phyloP scores from a whole-genome alignment of 2,113 vertebrate genomes.

The Grantiella picta region DNA sequence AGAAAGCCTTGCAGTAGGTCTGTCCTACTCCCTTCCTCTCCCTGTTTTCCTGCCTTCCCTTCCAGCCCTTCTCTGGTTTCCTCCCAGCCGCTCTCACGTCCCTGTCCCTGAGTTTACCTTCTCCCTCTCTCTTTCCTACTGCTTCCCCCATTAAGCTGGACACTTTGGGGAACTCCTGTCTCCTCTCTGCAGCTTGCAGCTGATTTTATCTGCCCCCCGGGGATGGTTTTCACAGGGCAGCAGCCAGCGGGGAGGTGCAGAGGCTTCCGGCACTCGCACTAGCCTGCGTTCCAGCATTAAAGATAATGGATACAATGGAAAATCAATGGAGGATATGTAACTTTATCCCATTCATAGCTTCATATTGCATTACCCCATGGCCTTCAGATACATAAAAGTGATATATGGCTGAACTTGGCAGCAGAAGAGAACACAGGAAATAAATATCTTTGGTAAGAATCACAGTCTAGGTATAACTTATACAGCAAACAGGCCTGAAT shows the following conservation, averaged over 20 bases:
- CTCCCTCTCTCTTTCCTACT: not conserved
- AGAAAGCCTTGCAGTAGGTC: not conserved
- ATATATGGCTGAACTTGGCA: slow-evolving; percentile 37
- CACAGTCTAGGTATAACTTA: not conserved
- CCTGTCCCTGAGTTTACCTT: not conserved
- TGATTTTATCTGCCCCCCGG: slow-evolving; percentile 18
- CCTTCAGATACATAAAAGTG: slow-evolving; percentile 48
- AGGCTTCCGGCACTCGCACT: slow-evolving; percentile 62
- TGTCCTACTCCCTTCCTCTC: not conserved
- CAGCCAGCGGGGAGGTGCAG: slow-evolving; percentile 40
- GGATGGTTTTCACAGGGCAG: slow-evolving; percentile 49
- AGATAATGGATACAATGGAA: slow-evolving; percentile 63
- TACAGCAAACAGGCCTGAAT: not conserved
- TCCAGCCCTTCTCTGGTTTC: not conserved
- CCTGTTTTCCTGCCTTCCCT: not conserved
- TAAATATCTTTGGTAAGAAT: slow-evolving; percentile 9
- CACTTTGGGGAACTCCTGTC: slow-evolving; percentile 8
- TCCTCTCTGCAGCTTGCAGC: slow-evolving; percentile 6
- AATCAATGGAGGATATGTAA: slow-evolving; percentile 64
- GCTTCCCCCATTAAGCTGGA: not conserved
- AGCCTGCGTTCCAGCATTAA: slow-evolving; percentile 59
- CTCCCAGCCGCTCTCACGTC: not conserved
- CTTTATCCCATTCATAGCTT: slow-evolving; percentile 46
- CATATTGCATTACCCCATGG: slow-evolving; percentile 46
- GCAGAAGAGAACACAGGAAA: slow-evolving; percentile 4